Conservation (phyloP, 2,888 invertebrate genomes). For the Ophraella communa region DNA sequence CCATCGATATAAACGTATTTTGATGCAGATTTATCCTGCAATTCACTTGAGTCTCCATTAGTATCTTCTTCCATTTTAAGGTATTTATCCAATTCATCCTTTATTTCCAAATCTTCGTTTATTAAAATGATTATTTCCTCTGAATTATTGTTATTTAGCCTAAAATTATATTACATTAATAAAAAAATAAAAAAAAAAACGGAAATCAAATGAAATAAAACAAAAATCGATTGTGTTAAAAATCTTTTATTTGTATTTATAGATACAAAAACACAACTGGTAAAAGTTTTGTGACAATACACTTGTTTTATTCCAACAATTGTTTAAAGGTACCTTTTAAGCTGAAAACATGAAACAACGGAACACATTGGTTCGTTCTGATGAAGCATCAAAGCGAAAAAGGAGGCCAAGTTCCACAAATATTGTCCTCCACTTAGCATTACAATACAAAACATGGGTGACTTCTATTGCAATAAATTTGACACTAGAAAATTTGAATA, state of each 20-base stretch:
- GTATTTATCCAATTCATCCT: too few relatives aligned
- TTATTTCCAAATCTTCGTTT: slow-evolving; percentile 4
- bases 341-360: too few relatives aligned
- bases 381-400: too few relatives aligned
- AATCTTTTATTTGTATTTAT: slow-evolving; percentile 10
- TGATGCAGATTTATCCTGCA: too few relatives aligned
- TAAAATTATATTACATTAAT: slow-evolving; percentile 37
- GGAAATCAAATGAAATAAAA: neutral
- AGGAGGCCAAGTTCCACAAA: too few relatives aligned
- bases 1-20: slow-evolving; percentile 9
- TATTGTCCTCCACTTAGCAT: too few relatives aligned
- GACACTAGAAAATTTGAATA: too few relatives aligned
- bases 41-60: too few relatives aligned
- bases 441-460: too few relatives aligned
- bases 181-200: slow-evolving; percentile 14
- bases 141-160: slow-evolving; percentile 18
- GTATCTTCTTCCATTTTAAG: neutral
- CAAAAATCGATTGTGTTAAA: neutral
- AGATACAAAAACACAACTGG: neutral
- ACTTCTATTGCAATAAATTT: too few relatives aligned
- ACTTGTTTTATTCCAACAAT: neutral
- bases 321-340: too few relatives aligned
- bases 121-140: slow-evolving; percentile 38
- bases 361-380: too few relatives aligned
- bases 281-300: neutral